Conservation (phyloP, 2,888 invertebrate genomes). For the Heliconius ethilla region DNA sequence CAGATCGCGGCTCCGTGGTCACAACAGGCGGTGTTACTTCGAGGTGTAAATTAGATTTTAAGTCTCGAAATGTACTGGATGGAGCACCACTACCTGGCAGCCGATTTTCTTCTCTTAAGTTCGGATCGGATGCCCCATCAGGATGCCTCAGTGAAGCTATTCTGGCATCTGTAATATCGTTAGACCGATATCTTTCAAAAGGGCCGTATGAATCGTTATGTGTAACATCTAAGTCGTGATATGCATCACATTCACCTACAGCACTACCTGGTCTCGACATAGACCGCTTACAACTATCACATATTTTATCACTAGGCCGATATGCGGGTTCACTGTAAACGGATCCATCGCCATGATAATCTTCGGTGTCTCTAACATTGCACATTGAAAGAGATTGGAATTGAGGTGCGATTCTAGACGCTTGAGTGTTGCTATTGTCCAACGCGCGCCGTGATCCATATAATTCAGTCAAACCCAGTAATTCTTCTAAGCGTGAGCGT, state of each 20-base stretch:
- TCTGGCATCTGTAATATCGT: constrained; percentile 79
- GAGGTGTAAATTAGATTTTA: constrained; percentile 75
- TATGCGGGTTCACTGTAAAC: constrained; percentile 94
- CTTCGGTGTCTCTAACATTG: constrained; percentile 86
- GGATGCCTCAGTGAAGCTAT: constrained; percentile 91
- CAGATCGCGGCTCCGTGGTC: constrained; percentile 82
- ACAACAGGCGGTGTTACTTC: constrained; percentile 81
- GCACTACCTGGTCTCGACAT: constrained; percentile 86
- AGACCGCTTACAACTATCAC: constrained; percentile 88
- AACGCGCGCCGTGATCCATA: constrained; percentile 90
- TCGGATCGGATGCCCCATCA: constrained; percentile 96
- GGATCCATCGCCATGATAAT: constrained; percentile 88
- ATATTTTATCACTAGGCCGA: constrained; percentile 86
- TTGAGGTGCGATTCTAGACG: constrained; percentile 80
- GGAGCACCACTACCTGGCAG: constrained; percentile 84
- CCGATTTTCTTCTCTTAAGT: constrained; percentile 87
- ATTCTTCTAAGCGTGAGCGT: constrained; percentile 87
- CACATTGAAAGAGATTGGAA: constrained; percentile 87
- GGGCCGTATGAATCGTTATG: constrained; percentile 81
- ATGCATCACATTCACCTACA: constrained; percentile 84
- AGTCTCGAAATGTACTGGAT: constrained; percentile 83
- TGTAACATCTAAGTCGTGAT: constrained; percentile 80
- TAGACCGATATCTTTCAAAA: constrained; percentile 84
- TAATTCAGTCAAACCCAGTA: constrained; percentile 90
- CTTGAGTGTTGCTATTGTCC: constrained; percentile 84